These are phyloP conservation scores for Acanthiza pusilla DNA, from an alignment of 2,797 vertebrate genomes.

Conservation along the genomic window DNA sequence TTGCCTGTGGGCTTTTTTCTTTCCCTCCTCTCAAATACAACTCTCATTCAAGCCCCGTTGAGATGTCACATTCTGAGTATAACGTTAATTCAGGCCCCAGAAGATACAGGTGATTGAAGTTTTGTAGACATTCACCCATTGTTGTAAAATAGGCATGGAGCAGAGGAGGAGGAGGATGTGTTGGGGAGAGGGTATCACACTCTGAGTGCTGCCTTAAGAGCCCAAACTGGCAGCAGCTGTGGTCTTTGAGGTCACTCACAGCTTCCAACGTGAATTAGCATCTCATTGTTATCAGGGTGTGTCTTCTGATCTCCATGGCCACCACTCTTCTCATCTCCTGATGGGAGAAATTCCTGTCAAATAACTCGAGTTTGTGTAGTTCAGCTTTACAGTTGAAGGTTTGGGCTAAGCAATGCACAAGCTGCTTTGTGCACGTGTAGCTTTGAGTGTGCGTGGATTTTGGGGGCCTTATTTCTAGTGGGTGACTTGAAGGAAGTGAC, in stretches of 20 bases:
- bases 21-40: not conserved
- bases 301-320: not conserved
- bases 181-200: not conserved
- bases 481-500: not conserved
- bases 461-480: not conserved
- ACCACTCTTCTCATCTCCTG: not conserved
- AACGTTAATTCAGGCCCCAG: not conserved
- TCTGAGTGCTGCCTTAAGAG: not conserved
- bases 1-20: not conserved
- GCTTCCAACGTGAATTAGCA: not conserved
- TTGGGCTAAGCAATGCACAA: not conserved
- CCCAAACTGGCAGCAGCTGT: not conserved
- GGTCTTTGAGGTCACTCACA: accelerated
- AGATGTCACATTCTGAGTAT: not conserved
- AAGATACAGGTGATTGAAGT: not conserved
- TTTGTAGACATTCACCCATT: not conserved
- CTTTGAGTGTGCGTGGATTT: not conserved
- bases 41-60: not conserved
- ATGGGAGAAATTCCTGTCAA: not conserved
- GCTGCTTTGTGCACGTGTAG: not conserved
- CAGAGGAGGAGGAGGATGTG: not conserved
- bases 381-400: not conserved
- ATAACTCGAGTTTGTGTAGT: not conserved
- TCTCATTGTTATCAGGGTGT: not conserved
- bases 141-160: not conserved